These are phyloP conservation scores for Tetranychus truncatus DNA, from an alignment of 2,888 invertebrate genomes.

Conservation along the genomic window DNA sequence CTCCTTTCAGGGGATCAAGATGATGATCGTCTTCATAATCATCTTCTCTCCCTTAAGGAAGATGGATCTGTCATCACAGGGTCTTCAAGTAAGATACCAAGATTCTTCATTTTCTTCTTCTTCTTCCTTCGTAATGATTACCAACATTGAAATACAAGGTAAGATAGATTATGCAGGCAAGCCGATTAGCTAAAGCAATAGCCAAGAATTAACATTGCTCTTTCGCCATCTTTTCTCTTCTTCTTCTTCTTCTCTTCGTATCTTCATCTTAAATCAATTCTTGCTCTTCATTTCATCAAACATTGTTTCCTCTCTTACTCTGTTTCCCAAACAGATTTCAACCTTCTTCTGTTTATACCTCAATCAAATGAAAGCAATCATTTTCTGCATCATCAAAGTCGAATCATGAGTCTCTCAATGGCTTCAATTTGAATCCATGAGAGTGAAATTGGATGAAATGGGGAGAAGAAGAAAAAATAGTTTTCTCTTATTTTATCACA, in stretches of 20 bases:
- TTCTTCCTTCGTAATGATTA: not conserved
- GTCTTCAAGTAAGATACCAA: not conserved
- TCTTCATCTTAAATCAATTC: not conserved
- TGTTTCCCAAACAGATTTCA: not conserved
- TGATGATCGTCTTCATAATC: not conserved
- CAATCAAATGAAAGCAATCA: not conserved
- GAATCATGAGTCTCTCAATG: not conserved
- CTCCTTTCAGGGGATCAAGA: not conserved
- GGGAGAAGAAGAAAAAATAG: not conserved
- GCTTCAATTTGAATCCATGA: not conserved
- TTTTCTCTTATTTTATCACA: not conserved
- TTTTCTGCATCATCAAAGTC: not conserved
- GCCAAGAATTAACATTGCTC: not conserved
- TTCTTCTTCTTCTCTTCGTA: not conserved
- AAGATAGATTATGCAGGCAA: constrained; percentile 1
- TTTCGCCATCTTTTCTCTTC: not conserved
- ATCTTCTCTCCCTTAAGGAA: not conserved
- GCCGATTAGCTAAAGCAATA: not conserved
- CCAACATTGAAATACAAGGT: not conserved
- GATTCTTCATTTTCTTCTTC: not conserved
- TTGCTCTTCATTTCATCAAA: not conserved
- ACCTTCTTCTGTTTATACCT: not conserved
- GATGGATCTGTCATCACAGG: not conserved
- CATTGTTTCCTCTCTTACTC: not conserved
- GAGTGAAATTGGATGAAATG: not conserved